These are phyloP conservation scores for Hydrocynus forskahlii DNA, from an alignment of 2,797 vertebrate species.

Conservation along the genomic window DNA sequence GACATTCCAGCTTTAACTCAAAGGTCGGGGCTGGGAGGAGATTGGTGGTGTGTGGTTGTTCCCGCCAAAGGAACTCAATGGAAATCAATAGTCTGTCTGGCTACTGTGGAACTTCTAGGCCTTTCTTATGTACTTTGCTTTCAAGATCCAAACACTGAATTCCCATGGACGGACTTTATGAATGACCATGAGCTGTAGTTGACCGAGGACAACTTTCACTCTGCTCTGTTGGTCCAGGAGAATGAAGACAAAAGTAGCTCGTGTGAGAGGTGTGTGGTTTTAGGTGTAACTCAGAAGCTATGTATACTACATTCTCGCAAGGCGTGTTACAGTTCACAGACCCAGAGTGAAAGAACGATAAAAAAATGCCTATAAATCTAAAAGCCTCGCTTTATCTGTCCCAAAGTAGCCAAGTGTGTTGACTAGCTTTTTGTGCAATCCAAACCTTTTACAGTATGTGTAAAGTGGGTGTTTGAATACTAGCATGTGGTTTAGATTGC, in stretches of 20 bases:
- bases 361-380: neutral
- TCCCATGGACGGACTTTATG: neutral
- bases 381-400: neutral
- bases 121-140: neutral
- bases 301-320: constrained; percentile 49
- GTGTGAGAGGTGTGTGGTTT: constrained; percentile 29
- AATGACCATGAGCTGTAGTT: neutral
- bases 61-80: neutral
- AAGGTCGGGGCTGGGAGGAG: constrained; percentile 37
- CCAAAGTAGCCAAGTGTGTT: neutral
- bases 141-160: neutral
- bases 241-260: neutral
- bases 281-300: constrained; percentile 26
- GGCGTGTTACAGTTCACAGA: constrained; percentile 25
- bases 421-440: neutral
- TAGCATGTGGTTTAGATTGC: constrained; percentile 35
- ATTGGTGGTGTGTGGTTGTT: constrained; percentile 1
- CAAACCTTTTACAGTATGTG: neutral
- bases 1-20: constrained; percentile 29
- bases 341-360: constrained; percentile 20
- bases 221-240: neutral
- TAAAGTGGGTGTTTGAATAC: neutral
- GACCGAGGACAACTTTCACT: no score
- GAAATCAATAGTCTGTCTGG: constrained; percentile 21
- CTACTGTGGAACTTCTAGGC: no score